Conservation (phyloP, 2,113 vertebrate species). For the Seriola quinqueradiata region DNA sequence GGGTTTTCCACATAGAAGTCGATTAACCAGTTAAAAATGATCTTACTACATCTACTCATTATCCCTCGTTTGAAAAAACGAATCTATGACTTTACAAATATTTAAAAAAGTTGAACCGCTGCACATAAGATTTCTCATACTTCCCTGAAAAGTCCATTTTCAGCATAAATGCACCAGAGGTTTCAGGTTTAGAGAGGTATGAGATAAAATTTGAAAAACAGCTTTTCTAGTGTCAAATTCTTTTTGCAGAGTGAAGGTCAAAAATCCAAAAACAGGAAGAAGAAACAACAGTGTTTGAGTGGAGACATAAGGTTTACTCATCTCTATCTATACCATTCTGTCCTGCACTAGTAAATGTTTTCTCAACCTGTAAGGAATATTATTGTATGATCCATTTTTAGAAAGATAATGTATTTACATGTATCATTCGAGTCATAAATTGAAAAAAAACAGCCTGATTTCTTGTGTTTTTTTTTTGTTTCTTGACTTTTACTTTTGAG, state of each 20-base stretch:
- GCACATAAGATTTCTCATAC: not conserved
- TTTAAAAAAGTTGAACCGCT: not conserved
- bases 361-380: constrained; percentile 49
- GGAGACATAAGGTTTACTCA: constrained; percentile 18
- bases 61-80: not conserved
- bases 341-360: constrained; percentile 49
- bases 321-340: constrained; percentile 28
- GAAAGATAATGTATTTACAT: constrained; percentile 49
- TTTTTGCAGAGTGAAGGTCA: not conserved
- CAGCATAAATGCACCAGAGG: not conserved
- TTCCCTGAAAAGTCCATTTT: not conserved
- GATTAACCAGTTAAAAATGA: not conserved
- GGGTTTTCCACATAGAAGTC: not conserved
- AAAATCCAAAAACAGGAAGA: not conserved
- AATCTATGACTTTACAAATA: no score
- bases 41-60: not conserved
- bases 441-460: not conserved
- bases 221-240: not conserved
- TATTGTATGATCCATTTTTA: constrained; percentile 40
- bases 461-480: not conserved
- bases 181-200: not conserved
- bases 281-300: not conserved
- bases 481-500: constrained; percentile 12
- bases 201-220: no score
- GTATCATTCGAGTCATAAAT: constrained; percentile 53